These are phyloP conservation scores for Villa cingulata DNA, from an alignment of 2,888 invertebrate species.

Conservation along the genomic window DNA sequence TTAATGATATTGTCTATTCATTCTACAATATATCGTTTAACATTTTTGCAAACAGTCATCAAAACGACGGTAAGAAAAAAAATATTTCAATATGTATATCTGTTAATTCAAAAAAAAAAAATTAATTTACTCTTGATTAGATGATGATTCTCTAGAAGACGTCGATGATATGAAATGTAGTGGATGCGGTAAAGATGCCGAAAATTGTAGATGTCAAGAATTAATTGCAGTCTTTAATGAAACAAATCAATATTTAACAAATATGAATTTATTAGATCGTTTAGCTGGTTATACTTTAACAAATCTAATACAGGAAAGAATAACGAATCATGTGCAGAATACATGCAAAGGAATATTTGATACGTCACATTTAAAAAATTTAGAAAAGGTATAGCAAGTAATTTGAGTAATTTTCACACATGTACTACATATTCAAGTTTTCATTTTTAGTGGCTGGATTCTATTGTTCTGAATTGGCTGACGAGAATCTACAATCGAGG, in stretches of 20 bases:
- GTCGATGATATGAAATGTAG: slow-evolving; percentile 50
- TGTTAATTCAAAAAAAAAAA: background rate
- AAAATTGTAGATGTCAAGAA: slow-evolving; percentile 44
- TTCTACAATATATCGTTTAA: slow-evolving; percentile 69
- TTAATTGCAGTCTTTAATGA: slow-evolving; percentile 52
- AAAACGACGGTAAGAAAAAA: slow-evolving; percentile 20
- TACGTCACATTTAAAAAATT: slow-evolving; percentile 57
- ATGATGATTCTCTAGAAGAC: slow-evolving; percentile 36
- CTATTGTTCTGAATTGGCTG: slow-evolving; percentile 76
- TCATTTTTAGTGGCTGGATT: slow-evolving; percentile 62
- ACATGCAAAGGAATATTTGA: slow-evolving; percentile 80
- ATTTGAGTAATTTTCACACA: background rate
- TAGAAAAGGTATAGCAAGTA: slow-evolving; percentile 47
- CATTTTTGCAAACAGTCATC: slow-evolving; percentile 43
- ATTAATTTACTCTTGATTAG: background rate
- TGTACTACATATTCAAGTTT: no score
- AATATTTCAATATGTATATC: no score
- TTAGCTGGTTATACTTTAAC: slow-evolving; percentile 76
- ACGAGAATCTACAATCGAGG: slow-evolving; percentile 64
- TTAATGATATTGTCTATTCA: slow-evolving; percentile 53
- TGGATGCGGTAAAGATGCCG: slow-evolving; percentile 54
- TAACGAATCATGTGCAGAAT: slow-evolving; percentile 70
- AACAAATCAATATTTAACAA: slow-evolving; percentile 62
- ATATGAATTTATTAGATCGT: slow-evolving; percentile 66
- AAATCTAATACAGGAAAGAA: slow-evolving; percentile 66